These are phyloP conservation scores for Ophion ellenae DNA, from an alignment of 2,888 invertebrate genomes.

Conservation along the genomic window DNA sequence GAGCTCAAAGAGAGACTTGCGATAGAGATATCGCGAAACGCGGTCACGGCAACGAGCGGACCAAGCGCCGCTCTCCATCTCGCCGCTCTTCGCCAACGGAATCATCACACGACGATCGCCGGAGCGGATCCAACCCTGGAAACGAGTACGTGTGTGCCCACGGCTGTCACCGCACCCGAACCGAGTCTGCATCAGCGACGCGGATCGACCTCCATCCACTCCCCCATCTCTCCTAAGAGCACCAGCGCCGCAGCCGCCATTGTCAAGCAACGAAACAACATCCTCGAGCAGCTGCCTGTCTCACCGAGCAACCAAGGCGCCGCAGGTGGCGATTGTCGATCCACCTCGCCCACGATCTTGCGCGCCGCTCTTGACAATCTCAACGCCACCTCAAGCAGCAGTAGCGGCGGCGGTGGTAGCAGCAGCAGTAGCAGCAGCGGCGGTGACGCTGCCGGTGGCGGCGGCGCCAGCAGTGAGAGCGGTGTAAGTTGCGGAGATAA, in stretches of 20 bases:
- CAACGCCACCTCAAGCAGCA: slow-evolving; percentile 78
- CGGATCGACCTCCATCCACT: slow-evolving; percentile 75
- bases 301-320: slow-evolving; percentile 27
- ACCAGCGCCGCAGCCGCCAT: slow-evolving; percentile 72
- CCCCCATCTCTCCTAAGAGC: slow-evolving; percentile 74
- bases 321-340: slow-evolving; percentile 72
- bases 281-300: slow-evolving; percentile 56
- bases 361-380: slow-evolving; percentile 31
- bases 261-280: slow-evolving; percentile 71
- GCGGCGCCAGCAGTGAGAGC: slow-evolving; percentile 84
- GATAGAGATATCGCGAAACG: slow-evolving; percentile 89
- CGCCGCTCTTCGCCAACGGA: background rate
- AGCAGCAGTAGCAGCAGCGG: slow-evolving; percentile 82
- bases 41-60: slow-evolving; percentile 85
- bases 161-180: background rate
- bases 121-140: background rate
- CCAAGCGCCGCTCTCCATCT: slow-evolving; percentile 64
- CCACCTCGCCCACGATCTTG: background rate
- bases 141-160: background rate
- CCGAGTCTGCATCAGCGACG: slow-evolving; percentile 56
- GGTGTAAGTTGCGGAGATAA: slow-evolving; percentile 74
- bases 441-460: slow-evolving; percentile 83
- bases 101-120: background rate
- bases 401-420: slow-evolving; percentile 81
- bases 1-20: slow-evolving; percentile 92